A percentile compares a stretch with the other conserved stretches of the same genome.
phyloP scores from a whole-genome alignment of 2,113 vertebrate genomes.

The Orientallactaga bullata region DNA sequence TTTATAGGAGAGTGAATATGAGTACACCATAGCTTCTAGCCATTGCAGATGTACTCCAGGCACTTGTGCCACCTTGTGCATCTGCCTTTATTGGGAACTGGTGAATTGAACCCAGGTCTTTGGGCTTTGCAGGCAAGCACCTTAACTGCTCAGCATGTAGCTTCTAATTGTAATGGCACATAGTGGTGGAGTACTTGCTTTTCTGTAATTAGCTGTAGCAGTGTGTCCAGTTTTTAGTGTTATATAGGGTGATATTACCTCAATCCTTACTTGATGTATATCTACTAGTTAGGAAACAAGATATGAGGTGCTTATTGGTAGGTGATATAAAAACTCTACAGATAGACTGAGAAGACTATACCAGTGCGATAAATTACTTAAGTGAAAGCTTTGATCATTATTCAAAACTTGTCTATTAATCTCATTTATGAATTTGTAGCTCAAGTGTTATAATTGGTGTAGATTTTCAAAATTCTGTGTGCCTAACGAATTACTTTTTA shows the following conservation, averaged over 20 bases:
- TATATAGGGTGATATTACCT: neutral
- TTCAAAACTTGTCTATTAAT: slow-evolving; percentile 18
- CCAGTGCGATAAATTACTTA: neutral
- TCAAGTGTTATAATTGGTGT: neutral
- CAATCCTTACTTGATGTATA: neutral
- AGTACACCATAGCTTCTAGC: too few relatives aligned
- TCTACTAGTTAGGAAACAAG: neutral
- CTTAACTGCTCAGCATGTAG: neutral
- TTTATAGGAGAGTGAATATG: too few relatives aligned
- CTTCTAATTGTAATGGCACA: neutral
- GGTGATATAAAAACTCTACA: neutral
- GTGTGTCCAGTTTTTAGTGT: neutral
- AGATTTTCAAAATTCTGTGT: slow-evolving; percentile 14
- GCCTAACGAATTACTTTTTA: neutral
- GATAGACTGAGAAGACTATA: neutral
- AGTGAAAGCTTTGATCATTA: neutral
- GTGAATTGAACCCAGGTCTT: too few relatives aligned
- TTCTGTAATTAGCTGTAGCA: neutral
- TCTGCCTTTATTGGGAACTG: too few relatives aligned
- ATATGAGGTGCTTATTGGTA: neutral
- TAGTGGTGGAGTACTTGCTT: neutral
- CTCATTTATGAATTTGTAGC: slow-evolving; percentile 20
- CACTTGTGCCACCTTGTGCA: too few relatives aligned
- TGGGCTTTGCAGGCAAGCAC: too few relatives aligned
- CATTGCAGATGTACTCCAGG: too few relatives aligned